Base-by-base conservation (phyloP, 1,140 invertebrate genomes). In the Leptinotarsa defecta region DNA sequence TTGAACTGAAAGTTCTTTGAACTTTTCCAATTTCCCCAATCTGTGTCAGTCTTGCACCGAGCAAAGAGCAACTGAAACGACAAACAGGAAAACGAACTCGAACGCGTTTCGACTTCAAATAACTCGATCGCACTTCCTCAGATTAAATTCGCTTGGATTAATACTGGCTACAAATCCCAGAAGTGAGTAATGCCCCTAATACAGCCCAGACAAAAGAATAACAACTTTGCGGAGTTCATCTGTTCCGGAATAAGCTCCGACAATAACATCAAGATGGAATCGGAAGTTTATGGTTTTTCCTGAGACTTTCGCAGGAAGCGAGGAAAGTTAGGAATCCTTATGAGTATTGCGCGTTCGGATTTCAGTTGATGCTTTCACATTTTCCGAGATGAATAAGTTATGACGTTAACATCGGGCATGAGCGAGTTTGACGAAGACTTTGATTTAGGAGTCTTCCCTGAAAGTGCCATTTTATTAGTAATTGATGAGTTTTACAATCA, bases 131-230 rank as follows among this genome's bases (percentile, higher is more conserved):
- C 76, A 77, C 76, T 79, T 75, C 34, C 76, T 75, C 62, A 77
- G 76, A 79, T 79, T 79, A 79, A 75, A 68, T 72, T 65, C 71
- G 74, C 74, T 73, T 68, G 71, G 74, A 78, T 73, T 78, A 78
- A 78, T 78, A 74, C 75, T 34, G 68, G 57, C 57, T 79, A 72
- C 61, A 69, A 68, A 77, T 77, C 57, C 76, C 62, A 77, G 76
- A 73, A 74, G 71, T 73, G 68, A 77, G 70, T 74, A 77, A 77
- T 77, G 71, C 65, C 70, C 64, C 67, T 49, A 76, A 76, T 71
- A 68, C 70, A 70, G 65, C 67, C 34, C 13, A 43, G 70, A 76
- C 52, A 57, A 19, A 57, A 57, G 52, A 57, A 57, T 57, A 17
- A 57, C 52, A 57, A 57, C 52, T 57, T 57, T n/a, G 15, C 52